Conservation (phyloP, 1,140 invertebrate species). For the Apis florea region DNA sequence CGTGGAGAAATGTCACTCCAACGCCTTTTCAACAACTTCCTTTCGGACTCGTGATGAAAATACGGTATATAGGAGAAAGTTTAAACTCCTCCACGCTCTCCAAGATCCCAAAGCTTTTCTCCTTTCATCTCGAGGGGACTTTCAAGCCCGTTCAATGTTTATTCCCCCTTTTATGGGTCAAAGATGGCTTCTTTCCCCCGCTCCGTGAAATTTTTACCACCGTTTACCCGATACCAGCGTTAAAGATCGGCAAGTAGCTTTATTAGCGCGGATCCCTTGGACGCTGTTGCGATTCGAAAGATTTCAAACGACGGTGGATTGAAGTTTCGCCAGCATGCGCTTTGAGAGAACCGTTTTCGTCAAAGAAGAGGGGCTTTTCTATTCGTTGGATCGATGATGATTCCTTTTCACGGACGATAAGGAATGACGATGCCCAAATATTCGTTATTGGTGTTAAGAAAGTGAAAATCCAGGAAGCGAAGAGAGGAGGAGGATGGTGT, state of each 20-base stretch:
- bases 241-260: neutral
- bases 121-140: neutral
- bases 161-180: neutral
- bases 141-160: neutral
- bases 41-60: neutral
- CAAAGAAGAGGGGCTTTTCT: neutral
- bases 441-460: too few species aligned
- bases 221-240: neutral
- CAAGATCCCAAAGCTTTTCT: too few species aligned
- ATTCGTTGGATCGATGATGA: neutral
- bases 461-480: too few species aligned
- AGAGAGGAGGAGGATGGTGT: too few species aligned
- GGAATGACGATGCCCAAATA: neutral
- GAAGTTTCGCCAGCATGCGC: neutral
- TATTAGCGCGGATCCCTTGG: neutral
- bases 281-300: neutral
- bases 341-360: neutral
- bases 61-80: neutral
- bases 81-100: neutral
- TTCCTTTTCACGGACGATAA: neutral
- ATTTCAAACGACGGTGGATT: neutral
- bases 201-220: neutral
- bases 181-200: too few species aligned
- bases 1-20: neutral
- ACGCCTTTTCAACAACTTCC: neutral